Conservation (phyloP, 2,797 vertebrate species). For the Poecilia gillii region DNA sequence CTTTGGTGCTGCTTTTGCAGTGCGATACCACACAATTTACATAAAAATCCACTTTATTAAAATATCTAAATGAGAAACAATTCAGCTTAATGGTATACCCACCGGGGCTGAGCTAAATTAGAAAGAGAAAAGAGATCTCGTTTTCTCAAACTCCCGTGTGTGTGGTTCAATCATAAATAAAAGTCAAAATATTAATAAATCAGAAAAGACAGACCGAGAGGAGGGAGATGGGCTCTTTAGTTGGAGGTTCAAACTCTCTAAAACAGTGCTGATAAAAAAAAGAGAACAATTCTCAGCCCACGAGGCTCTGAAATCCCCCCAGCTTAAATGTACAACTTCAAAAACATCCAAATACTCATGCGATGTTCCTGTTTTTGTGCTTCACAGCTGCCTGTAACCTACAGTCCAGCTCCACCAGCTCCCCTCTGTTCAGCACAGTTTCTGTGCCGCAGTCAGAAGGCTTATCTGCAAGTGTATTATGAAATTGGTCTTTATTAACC, state of each 20-base stretch:
- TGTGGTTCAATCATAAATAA: neutral
- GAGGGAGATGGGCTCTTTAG: conserved; percentile 26
- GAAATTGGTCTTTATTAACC: neutral
- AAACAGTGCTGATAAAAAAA: conserved; percentile 39
- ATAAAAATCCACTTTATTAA: conserved; percentile 15
- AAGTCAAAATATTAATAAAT: conserved; percentile 11
- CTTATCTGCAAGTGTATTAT: conserved; percentile 16
- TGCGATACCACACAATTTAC: conserved; percentile 25
- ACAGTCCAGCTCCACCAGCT: neutral
- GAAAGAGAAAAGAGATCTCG: conserved; percentile 2
- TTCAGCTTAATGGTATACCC: neutral
- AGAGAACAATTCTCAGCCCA: conserved; percentile 17
- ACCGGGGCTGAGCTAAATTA: neutral
- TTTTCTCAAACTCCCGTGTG: conserved; percentile 11
- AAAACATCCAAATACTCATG: conserved; percentile 29
- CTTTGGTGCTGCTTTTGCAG: conserved; percentile 19
- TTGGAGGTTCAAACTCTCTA: conserved; percentile 17
- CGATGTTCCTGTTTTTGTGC: conserved; percentile 4
- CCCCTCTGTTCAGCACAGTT: conserved; percentile 9
- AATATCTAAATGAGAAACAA: neutral
- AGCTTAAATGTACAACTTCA: conserved; percentile 28
- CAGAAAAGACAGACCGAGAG: conserved; percentile 15
- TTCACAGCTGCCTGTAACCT: neutral
- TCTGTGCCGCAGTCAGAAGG: conserved; percentile 5
- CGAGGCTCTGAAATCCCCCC: conserved; percentile 28